Conservation (phyloP, 2,797 vertebrate genomes). For the Lepilemur ruficaudatus region DNA sequence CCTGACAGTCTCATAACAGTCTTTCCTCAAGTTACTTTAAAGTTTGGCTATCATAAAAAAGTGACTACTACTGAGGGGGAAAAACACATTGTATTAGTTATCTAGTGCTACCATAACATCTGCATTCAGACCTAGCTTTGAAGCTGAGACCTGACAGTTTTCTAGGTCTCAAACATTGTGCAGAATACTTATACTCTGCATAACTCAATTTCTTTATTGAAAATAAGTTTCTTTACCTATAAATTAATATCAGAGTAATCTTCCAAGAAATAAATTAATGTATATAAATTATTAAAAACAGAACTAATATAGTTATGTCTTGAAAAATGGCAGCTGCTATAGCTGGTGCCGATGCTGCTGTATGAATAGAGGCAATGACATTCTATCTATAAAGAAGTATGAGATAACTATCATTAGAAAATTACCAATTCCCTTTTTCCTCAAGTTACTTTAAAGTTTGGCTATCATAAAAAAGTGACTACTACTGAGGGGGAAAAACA, state of each 20-base stretch:
- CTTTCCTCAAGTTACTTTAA: not conserved
- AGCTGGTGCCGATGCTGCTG: not conserved
- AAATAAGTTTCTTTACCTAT: not conserved
- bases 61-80: not conserved
- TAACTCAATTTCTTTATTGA: not conserved
- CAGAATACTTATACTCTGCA: not conserved
- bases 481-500: not conserved
- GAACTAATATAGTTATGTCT: not conserved
- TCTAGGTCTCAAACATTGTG: not conserved
- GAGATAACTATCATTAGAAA: not conserved
- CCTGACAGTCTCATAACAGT: too few relatives aligned
- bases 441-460: not conserved
- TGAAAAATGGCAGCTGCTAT: not conserved
- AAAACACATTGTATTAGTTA: not conserved
- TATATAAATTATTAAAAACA: not conserved
- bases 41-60: not conserved
- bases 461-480: not conserved
- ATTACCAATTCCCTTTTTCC: not conserved
- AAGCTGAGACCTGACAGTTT: not conserved
- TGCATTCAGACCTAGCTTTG: too few relatives aligned
- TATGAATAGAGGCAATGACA: not conserved
- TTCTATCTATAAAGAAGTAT: not conserved
- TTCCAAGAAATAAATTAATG: not conserved
- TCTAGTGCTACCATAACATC: not conserved
- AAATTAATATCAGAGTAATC: not conserved